Conservation (phyloP, 2,888 invertebrate genomes). For the Drosophila gaucha region DNA sequence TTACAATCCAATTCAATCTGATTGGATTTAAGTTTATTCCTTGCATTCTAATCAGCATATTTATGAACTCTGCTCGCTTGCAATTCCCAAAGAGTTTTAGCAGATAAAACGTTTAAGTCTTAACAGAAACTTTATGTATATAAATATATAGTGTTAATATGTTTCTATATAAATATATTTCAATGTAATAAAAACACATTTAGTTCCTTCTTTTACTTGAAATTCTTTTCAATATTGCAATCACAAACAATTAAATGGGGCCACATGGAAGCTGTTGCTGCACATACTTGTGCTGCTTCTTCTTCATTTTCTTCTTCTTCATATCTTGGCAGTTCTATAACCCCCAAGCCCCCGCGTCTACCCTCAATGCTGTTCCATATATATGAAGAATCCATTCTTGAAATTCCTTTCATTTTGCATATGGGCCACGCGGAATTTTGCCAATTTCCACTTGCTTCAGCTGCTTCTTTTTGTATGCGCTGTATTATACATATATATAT, state of each 20-base stretch:
- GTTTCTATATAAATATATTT: too few species aligned
- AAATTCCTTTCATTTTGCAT: conserved; percentile 48
- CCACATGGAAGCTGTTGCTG: conserved; percentile 9
- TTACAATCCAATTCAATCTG: background rate
- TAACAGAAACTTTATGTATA: too few species aligned
- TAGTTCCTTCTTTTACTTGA: background rate
- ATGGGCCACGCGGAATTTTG: conserved; percentile 49
- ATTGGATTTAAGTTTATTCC: background rate
- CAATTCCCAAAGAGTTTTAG: too few species aligned
- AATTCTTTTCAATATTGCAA: conserved; percentile 4
- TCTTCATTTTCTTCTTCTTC: conserved; percentile 1
- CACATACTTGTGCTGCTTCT: background rate
- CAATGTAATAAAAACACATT: too few species aligned
- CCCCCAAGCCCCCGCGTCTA: too few species aligned
- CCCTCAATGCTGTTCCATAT: conserved; percentile 8
- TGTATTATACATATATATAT: too few species aligned
- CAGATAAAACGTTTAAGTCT: too few species aligned
- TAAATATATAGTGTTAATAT: too few species aligned
- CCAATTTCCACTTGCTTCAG: conserved; percentile 40
- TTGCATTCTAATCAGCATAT: background rate
- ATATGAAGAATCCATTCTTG: conserved; percentile 31
- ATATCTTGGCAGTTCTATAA: too few species aligned
- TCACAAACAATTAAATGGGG: background rate
- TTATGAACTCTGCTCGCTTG: background rate
- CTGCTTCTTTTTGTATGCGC: background rate